phyloP scores from a whole-genome alignment of 2,113 vertebrate species.

The Anoura caudifer region DNA sequence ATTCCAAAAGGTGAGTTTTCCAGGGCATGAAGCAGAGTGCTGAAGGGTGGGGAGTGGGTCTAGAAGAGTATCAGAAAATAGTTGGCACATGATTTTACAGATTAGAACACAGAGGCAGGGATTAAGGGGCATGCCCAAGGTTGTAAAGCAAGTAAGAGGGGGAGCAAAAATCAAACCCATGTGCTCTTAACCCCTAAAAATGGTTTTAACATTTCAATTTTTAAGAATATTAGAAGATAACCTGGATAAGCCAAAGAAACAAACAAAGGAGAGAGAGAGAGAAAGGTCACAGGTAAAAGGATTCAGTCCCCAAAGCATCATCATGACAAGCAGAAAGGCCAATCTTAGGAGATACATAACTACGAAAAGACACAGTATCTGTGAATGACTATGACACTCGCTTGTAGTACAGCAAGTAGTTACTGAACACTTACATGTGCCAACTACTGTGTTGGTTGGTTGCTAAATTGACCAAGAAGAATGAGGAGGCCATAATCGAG shows the following conservation, averaged over 20 bases:
- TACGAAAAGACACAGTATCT: neutral
- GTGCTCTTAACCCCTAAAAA: neutral
- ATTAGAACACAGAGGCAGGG: neutral
- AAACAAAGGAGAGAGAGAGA: neutral
- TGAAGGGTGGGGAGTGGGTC: neutral
- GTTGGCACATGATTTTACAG: neutral
- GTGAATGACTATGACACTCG: neutral
- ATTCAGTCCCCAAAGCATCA: neutral
- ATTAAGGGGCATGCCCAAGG: neutral
- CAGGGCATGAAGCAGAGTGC: neutral
- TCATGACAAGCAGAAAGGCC: neutral
- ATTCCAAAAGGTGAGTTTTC: neutral
- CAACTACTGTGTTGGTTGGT: neutral
- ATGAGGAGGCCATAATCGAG: neutral
- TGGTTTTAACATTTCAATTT: neutral
- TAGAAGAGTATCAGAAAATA: neutral
- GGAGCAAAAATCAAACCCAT: neutral
- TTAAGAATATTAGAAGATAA: neutral
- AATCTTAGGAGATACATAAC: neutral
- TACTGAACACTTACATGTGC: neutral
- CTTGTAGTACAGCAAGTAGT: neutral
- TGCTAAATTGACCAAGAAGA: neutral
- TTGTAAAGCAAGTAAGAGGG: neutral
- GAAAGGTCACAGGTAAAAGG: neutral
- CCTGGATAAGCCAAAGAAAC: neutral